These are phyloP conservation scores for Meliscaeva auricollis DNA, from an alignment of 2,888 invertebrate genomes.

Conservation along the genomic window DNA sequence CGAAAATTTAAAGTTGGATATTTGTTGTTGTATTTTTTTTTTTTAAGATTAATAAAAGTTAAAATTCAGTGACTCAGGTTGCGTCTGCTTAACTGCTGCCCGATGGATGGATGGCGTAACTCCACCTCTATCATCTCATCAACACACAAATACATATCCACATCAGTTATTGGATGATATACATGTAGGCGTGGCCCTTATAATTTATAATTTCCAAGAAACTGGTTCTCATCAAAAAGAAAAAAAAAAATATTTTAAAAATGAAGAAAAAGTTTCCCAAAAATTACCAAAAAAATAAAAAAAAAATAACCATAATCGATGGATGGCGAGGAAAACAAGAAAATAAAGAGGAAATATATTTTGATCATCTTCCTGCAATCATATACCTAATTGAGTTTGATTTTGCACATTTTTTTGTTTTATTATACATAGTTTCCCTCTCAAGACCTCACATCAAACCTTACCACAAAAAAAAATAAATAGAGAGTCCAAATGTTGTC, in stretches of 20 bases:
- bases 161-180: slow-evolving; percentile 12
- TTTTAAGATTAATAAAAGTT: slow-evolving; percentile 37
- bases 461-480: slow-evolving; percentile 10
- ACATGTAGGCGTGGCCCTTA: slow-evolving; percentile 74
- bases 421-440: too few relatives aligned
- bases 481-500: slow-evolving; percentile 40
- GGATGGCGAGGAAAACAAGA: slow-evolving; percentile 1
- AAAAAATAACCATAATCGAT: too few relatives aligned
- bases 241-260: slow-evolving; percentile 26
- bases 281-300: too few relatives aligned
- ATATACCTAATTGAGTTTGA: slow-evolving; percentile 53
- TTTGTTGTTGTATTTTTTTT: slow-evolving; percentile 18
- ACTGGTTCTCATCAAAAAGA: slow-evolving; percentile 61
- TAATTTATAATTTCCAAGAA: slow-evolving; percentile 73
- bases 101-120: slow-evolving; percentile 25
- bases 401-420: slow-evolving; percentile 60
- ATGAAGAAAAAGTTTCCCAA: slow-evolving; percentile 48
- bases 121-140: slow-evolving; percentile 61
- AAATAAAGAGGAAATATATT: slow-evolving; percentile 8
- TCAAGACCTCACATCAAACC: slow-evolving; percentile 59
- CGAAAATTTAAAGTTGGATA: not conserved
- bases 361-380: slow-evolving; percentile 34
- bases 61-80: slow-evolving; percentile 48
- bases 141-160: slow-evolving; percentile 29
- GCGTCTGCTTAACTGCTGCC: not conserved